phyloP scores from a whole-genome alignment of 2,888 invertebrate genomes.

The Himalopsyche kuldschensis region DNA sequence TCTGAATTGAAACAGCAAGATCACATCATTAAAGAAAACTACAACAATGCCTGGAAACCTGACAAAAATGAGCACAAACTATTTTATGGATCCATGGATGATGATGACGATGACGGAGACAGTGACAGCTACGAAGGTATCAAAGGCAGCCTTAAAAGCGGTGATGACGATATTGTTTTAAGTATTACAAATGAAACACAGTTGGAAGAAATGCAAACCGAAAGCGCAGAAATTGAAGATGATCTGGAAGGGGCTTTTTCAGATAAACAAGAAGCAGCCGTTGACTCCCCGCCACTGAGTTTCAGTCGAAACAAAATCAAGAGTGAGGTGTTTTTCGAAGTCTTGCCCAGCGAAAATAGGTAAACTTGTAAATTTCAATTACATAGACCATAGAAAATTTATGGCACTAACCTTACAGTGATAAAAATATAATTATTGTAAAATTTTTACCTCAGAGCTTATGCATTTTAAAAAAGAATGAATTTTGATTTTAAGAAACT shows the following conservation, averaged over 20 bases:
- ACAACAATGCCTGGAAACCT: constrained; percentile 44
- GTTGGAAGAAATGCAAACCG: background rate
- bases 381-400: no score
- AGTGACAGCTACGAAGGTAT: background rate
- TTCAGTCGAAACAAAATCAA: constrained; percentile 15
- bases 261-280: background rate
- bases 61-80: constrained; percentile 36
- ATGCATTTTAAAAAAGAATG: no score
- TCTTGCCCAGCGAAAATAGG: constrained; percentile 59
- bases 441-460: no score
- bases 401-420: no score
- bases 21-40: constrained; percentile 44
- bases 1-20: constrained; percentile 1
- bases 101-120: constrained; percentile 3
- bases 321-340: constrained; percentile 50
- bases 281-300: background rate
- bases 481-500: no score
- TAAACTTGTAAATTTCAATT: constrained; percentile 42
- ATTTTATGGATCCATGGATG: constrained; percentile 23
- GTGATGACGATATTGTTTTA: background rate
- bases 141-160: background rate
- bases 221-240: background rate
- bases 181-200: background rate
- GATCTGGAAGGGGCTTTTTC: constrained; percentile 1
- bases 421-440: no score